phyloP scores from a whole-genome alignment of 1,140 invertebrate genomes.

The Hylyphantes graminicola region DNA sequence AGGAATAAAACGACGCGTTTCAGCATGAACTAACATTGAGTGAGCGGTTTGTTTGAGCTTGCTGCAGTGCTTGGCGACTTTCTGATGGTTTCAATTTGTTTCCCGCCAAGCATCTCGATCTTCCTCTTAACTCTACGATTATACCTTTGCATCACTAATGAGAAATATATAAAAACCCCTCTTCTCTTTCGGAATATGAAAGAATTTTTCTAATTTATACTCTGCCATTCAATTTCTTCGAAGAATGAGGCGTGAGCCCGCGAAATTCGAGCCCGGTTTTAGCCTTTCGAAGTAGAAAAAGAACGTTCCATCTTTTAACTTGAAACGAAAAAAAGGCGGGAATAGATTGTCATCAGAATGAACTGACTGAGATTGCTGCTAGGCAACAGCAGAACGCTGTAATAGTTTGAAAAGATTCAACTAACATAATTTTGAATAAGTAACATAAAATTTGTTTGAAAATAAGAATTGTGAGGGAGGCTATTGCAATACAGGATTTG shows the following conservation, averaged over 20 bases:
- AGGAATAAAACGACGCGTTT: too few relatives aligned
- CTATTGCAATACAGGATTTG: too few relatives aligned
- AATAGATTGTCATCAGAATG: conserved; percentile 55
- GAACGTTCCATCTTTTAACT: too few relatives aligned
- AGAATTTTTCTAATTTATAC: conserved; percentile 53
- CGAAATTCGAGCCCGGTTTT: background rate
- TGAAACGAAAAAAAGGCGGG: conserved; percentile 16
- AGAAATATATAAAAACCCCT: conserved; percentile 49
- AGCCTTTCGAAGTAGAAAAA: too few relatives aligned
- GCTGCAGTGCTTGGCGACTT: too few relatives aligned
- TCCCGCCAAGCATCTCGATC: background rate
- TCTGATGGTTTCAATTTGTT: background rate
- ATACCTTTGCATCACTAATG: conserved; percentile 34
- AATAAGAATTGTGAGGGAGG: too few relatives aligned
- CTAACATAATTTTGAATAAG: too few relatives aligned
- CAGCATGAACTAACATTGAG: too few relatives aligned
- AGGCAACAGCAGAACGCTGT: conserved; percentile 43
- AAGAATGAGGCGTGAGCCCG: conserved; percentile 4
- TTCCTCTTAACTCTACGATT: background rate
- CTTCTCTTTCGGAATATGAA: background rate
- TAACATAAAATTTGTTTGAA: too few relatives aligned
- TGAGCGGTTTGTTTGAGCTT: too few relatives aligned
- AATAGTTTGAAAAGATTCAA: background rate
- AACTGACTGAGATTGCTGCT: conserved; percentile 58
- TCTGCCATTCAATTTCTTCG: conserved; percentile 5